A percentile compares a stretch with the other conserved stretches of the same genome.
Conservation (phyloP, 2,113 vertebrate genomes). For the Geothlypis trichas region DNA sequence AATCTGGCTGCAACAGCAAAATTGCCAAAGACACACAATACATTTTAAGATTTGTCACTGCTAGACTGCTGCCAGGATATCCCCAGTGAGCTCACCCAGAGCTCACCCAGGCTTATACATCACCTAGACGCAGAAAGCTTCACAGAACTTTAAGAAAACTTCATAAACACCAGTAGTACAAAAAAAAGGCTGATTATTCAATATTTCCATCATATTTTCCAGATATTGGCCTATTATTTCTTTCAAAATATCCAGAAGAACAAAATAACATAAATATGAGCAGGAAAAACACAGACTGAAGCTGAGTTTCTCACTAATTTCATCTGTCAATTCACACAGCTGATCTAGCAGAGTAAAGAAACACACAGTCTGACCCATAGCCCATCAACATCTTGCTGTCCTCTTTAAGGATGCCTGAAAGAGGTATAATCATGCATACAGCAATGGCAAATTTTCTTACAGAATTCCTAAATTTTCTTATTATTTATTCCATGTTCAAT, state of each 20-base stretch:
- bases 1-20: background rate
- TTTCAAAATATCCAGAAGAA: background rate
- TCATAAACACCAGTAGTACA: background rate
- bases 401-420: background rate
- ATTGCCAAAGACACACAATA: rapidly evolving
- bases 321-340: background rate
- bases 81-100: background rate
- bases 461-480: background rate
- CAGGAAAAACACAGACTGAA: background rate
- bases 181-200: background rate
- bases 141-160: background rate
- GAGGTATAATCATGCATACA: background rate
- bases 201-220: background rate
- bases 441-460: background rate
- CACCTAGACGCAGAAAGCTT: background rate
- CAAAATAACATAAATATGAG: background rate
- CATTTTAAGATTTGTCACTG: background rate
- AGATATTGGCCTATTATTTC: background rate
- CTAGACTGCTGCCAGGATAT: background rate
- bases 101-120: background rate
- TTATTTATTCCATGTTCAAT: background rate
- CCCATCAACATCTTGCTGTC: background rate
- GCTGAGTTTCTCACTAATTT: background rate
- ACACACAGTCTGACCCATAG: background rate
- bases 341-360: background rate